Evolutionary conservation across 2,797 vertebrate genomes (phyloP).

Genomic region (Thripadectes ignobilis): DNA sequence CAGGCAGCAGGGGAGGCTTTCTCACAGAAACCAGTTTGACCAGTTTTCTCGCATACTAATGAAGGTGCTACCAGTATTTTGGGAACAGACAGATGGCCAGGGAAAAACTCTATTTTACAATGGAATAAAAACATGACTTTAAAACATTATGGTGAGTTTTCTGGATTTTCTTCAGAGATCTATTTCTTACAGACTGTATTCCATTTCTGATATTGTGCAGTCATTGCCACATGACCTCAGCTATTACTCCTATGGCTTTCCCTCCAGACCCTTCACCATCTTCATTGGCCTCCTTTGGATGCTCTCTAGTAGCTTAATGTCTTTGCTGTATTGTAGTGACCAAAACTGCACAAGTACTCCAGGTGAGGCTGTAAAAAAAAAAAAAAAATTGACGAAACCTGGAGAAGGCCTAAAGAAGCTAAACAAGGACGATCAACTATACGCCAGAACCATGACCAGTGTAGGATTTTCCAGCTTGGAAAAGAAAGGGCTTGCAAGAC

Average conservation of each 20-base stretch:
- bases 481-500: neutral
- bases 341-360: neutral
- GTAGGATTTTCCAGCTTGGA: neutral
- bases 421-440: neutral
- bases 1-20: too few species aligned
- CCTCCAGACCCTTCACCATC: neutral
- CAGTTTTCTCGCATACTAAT: too few species aligned
- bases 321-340: neutral
- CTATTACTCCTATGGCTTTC: neutral
- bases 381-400: neutral
- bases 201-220: too few species aligned
- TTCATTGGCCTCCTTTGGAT: neutral
- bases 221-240: too few species aligned
- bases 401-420: neutral
- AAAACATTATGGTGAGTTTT: too few species aligned
- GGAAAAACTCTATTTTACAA: too few species aligned
- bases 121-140: too few species aligned
- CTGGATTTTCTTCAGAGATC: too few species aligned
- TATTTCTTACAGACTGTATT: too few species aligned
- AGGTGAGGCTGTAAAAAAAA: neutral
- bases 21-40: too few species aligned
- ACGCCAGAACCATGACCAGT: neutral
- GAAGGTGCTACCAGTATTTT: too few species aligned
- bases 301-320: neutral
- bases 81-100: too few species aligned